Percentiles rank a stretch among this genome's conserved stretches.
phyloP scores from a whole-genome alignment of 2,888 invertebrate genomes.

The Patella caerulea region DNA sequence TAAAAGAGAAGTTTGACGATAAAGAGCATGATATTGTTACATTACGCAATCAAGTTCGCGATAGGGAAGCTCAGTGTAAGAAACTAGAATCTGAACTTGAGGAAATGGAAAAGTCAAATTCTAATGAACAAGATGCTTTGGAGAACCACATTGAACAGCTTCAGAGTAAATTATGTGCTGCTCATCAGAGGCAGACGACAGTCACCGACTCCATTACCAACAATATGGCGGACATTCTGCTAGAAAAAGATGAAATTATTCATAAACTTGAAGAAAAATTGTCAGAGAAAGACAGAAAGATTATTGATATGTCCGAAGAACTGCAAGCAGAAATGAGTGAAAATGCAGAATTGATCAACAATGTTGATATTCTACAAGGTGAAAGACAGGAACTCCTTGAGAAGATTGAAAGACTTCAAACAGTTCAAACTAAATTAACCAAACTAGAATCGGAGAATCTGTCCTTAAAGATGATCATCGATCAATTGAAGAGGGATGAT shows the following conservation, averaged over 20 bases:
- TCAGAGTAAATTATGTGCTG: slow-evolving; percentile 82
- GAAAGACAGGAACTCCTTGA: slow-evolving; percentile 53
- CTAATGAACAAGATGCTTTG: slow-evolving; percentile 59
- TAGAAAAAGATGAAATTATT: slow-evolving; percentile 90
- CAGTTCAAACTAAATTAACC: slow-evolving; percentile 48
- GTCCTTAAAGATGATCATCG: slow-evolving; percentile 53
- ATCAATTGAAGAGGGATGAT: slow-evolving; percentile 45
- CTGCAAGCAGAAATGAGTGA: slow-evolving; percentile 59
- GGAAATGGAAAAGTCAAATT: slow-evolving; percentile 66
- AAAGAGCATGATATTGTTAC: slow-evolving; percentile 42
- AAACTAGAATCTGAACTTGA: slow-evolving; percentile 57
- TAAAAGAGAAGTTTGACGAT: slow-evolving; percentile 56
- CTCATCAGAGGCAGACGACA: slow-evolving; percentile 81
- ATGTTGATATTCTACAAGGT: slow-evolving; percentile 49
- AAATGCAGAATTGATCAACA: slow-evolving; percentile 50
- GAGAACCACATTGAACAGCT: slow-evolving; percentile 80
- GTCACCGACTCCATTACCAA: slow-evolving; percentile 61
- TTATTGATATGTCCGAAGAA: slow-evolving; percentile 62
- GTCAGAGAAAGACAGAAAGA: slow-evolving; percentile 64
- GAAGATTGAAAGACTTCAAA: slow-evolving; percentile 54
- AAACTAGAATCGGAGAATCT: slow-evolving; percentile 55
- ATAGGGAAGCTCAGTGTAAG: slow-evolving; percentile 51
- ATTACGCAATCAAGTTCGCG: slow-evolving; percentile 46
- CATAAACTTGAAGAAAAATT: slow-evolving; percentile 88
- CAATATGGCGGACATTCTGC: slow-evolving; percentile 76